Base-by-base conservation (phyloP, 2,888 invertebrate genomes). In the Parapristionchus giblindavisi region DNA sequence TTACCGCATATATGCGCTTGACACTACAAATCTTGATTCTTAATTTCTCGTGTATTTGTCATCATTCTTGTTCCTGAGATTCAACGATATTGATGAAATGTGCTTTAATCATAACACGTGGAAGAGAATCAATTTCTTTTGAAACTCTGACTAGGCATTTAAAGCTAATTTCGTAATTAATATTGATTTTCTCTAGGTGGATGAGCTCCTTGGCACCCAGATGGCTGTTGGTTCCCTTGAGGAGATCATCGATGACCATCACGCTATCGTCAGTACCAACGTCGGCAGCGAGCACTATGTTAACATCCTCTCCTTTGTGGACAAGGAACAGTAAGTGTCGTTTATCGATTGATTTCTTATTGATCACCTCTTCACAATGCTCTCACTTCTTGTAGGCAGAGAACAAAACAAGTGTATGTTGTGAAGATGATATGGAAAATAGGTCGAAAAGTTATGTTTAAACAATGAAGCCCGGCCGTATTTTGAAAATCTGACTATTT, bases 181-280 rank as follows among this genome's bases (percentile, higher is more conserved):
- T 91, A 97, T 98, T 89, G 98, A 98, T 89, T 92, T 96, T 82
- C n/a, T 66, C n/a, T 32, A 96, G 91, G 98, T 99, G 52, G 99
- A 99, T 91, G 98, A 99, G 89, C 91, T 99, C 75, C 91, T 99
- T 89, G 98, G 99, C 60, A 97, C 98, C 43, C 99, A 99, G 0
- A 99, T 99, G 99, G 97, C 97, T 8, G 99, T 99, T 34, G 99
- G 99, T n/a, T 96, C 94, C 80, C 90, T 99, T 77, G 99, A 99
- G 89, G 99, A 99, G 90, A 97, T 99, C 77, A 99, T 99, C 85
- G 99, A 99, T 90, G 99, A 99, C 89, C 99, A 98, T 89, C 99
- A 99, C 90, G 99, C 99, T 3, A 99, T 99, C 89, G 99, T 99
- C 21, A 73, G 73, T 61, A 73, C 75, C 85, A 88, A 88, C 72